These are phyloP conservation scores for Lordiphosa collinella DNA, from an alignment of 1,140 invertebrate genomes.

Conservation along the genomic window DNA sequence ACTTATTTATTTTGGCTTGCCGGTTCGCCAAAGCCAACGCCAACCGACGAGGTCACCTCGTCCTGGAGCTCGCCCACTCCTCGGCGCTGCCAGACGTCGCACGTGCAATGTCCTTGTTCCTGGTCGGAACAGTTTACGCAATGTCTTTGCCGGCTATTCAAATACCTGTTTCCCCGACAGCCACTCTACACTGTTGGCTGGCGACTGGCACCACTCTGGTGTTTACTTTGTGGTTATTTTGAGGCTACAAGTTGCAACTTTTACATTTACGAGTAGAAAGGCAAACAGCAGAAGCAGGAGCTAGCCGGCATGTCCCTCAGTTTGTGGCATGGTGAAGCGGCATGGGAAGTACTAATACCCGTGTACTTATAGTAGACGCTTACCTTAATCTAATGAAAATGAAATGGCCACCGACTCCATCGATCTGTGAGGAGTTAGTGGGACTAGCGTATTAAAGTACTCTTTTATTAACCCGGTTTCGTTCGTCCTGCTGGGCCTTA, in stretches of 20 bases:
- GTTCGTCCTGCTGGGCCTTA: conserved; percentile 7
- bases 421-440: conserved; percentile 11
- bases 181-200: not conserved
- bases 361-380: conserved; percentile 36
- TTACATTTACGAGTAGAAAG: conserved; percentile 55
- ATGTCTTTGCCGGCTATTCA: conserved; percentile 62
- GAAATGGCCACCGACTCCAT: conserved; percentile 38
- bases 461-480: conserved; percentile 55
- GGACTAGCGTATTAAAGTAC: conserved; percentile 37
- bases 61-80: conserved; percentile 13
- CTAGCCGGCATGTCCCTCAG: conserved; percentile 13
- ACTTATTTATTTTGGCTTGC: conserved; percentile 66
- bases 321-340: not conserved
- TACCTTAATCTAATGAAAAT: conserved; percentile 69
- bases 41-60: conserved; percentile 19
- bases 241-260: conserved; percentile 75
- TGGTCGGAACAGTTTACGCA: conserved; percentile 29
- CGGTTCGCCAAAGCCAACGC: not conserved
- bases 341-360: not conserved
- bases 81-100: conserved; percentile 15
- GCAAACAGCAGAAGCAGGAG: conserved; percentile 32
- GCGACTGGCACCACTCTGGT: conserved; percentile 50
- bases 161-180: conserved; percentile 43
- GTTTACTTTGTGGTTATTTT: conserved; percentile 77
- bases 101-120: conserved; percentile 45